A percentile compares a stretch with the other conserved stretches of the same genome.
These are phyloP conservation scores for Montipora cactus DNA, from an alignment of 64 coral and sea anemone genomes.

Conservation along the genomic window DNA sequence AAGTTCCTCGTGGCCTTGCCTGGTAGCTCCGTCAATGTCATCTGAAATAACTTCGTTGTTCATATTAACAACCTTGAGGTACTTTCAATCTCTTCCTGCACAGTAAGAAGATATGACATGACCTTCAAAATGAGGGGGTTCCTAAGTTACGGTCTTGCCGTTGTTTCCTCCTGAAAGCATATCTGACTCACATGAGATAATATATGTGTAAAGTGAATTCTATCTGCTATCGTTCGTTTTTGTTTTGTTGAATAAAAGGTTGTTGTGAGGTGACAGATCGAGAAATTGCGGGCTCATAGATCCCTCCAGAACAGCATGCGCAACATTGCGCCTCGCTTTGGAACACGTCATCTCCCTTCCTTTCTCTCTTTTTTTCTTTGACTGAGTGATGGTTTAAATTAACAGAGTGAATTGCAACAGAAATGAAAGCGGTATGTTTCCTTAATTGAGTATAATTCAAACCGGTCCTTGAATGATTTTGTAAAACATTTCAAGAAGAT, in stretches of 20 bases:
- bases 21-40: constrained; percentile 82
- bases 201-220: no score
- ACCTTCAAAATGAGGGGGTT: no score
- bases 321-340: constrained; percentile 62
- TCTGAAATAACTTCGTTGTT: constrained; percentile 31
- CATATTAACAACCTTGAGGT: neutral
- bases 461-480: neutral
- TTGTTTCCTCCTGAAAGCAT: no score
- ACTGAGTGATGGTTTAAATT: neutral
- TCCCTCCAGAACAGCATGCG: constrained; percentile 52
- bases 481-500: neutral
- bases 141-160: no score
- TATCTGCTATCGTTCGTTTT: neutral
- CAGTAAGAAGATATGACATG: no score
- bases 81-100: no score
- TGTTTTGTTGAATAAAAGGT: constrained; percentile 21
- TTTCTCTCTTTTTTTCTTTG: constrained; percentile 61
- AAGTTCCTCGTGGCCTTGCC: constrained; percentile 79
- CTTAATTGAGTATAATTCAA: neutral
- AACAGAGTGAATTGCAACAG: neutral
- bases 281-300: neutral
- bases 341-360: constrained; percentile 86
- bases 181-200: no score
- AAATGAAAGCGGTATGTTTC: constrained; percentile 36
- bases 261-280: constrained; percentile 67